Percentiles rank a stretch among this genome's conserved stretches.
phyloP scores from a whole-genome alignment of 1,140 invertebrate genomes.

The Caenorhabditis briggsae region DNA sequence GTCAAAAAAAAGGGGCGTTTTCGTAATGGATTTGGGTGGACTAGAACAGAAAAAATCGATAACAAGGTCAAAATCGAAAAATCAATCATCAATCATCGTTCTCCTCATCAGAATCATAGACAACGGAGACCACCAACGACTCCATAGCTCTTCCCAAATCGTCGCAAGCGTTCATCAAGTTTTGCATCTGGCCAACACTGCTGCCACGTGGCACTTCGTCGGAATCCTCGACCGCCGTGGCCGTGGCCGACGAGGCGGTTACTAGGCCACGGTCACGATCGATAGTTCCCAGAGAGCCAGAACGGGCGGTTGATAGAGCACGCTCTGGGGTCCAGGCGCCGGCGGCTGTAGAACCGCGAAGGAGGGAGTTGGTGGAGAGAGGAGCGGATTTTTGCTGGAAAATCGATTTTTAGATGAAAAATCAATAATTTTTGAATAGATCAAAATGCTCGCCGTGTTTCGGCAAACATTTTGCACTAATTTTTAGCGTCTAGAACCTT shows the following conservation, averaged over 20 bases:
- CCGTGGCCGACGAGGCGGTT: not conserved
- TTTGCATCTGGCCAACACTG: slow-evolving; percentile 65
- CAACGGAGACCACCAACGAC: slow-evolving; percentile 64
- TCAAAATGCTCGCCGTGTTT: too few species aligned
- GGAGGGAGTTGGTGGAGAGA: slow-evolving; percentile 16
- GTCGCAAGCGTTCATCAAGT: slow-evolving; percentile 64
- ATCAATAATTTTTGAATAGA: not conserved
- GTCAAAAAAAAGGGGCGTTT: not conserved
- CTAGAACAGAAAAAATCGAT: not conserved
- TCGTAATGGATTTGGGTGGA: not conserved
- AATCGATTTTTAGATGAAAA: not conserved
- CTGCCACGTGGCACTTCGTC: slow-evolving; percentile 7
- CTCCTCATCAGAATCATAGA: slow-evolving; percentile 60
- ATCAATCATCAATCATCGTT: slow-evolving; percentile 13
- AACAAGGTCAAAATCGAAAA: not conserved
- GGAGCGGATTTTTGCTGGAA: slow-evolving; percentile 38
- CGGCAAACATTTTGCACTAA: too few species aligned
- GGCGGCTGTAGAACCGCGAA: not conserved
- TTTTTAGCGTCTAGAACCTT: too few species aligned
- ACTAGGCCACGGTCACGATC: not conserved
- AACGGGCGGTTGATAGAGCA: not conserved
- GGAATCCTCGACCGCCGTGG: not conserved
- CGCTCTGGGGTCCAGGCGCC: slow-evolving; percentile 9
- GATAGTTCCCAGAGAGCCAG: not conserved
- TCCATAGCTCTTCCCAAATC: slow-evolving; percentile 68